phyloP scores from a whole-genome alignment of 1,140 invertebrate species.

The Drosophila leontia region DNA sequence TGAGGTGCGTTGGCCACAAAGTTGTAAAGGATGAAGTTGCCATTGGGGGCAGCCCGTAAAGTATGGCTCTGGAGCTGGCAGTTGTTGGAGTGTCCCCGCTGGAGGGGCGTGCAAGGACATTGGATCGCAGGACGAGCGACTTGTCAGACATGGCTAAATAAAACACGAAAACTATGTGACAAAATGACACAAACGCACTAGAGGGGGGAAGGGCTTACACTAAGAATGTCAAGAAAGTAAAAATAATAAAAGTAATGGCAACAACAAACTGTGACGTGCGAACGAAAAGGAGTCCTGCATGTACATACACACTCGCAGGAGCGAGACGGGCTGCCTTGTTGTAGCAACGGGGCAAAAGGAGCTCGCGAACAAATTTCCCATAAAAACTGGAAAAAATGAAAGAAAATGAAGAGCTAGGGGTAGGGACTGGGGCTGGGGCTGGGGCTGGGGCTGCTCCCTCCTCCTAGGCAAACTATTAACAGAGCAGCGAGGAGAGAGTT shows the following conservation, averaged over 20 bases:
- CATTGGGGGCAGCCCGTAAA: conserved; percentile 39
- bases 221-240: conserved; percentile 75
- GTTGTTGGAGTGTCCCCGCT: conserved; percentile 6
- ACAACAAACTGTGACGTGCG: conserved; percentile 76
- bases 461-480: conserved; percentile 52
- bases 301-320: conserved; percentile 2
- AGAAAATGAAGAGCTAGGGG: not conserved
- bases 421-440: not conserved
- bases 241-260: conserved; percentile 76
- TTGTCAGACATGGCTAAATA: conserved; percentile 65
- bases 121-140: conserved; percentile 23
- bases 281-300: conserved; percentile 62
- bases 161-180: conserved; percentile 81
- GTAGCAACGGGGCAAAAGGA: conserved; percentile 22
- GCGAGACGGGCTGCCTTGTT: conserved; percentile 5
- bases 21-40: conserved; percentile 48
- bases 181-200: conserved; percentile 62
- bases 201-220: conserved; percentile 40
- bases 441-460: not conserved
- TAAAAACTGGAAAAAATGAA: conserved; percentile 39
- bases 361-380: conserved; percentile 36
- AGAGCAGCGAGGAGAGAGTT: conserved; percentile 28
- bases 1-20: conserved; percentile 52
- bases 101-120: conserved; percentile 15
- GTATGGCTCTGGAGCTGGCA: conserved; percentile 6